Base-by-base conservation (phyloP, 2,888 invertebrate genomes). In the Melikaiella ostensackeni region DNA sequence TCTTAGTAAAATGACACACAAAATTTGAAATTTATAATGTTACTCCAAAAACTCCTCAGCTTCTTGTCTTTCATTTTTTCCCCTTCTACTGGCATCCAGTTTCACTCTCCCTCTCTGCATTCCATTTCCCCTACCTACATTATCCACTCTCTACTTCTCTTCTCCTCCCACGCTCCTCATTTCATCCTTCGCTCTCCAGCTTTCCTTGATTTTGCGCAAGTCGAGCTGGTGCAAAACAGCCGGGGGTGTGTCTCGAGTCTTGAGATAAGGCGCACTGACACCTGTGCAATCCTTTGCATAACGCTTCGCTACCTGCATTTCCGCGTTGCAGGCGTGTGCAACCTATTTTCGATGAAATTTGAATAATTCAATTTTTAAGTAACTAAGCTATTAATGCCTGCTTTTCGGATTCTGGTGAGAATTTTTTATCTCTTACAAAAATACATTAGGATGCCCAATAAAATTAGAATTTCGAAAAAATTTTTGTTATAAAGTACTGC, bases 61-160 rank as follows among this genome's bases (percentile, higher is more conserved):
- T 77, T 42, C 75, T 61, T 75, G 75, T 76, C 70, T 70, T 57
- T 46, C 38, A 55, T 70, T 55, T 74, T 76, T 78, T 77, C 76
- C 55, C 59, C 55, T 63, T 74, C 66, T 75, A 19, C n/a, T 21
- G n/a, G 19, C 21, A n/a, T 33, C 61, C 21, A 9, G 16, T 79
- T 75, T 74, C 79, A 30, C 75, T 63, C 74, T 62, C 73, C 75
- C 57, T 38, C 76, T 75, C 78, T 66, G 30, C 42, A 50, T 16
- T 57, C 38, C 30, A 64, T 42, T 55, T 74, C 62, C 64, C 70
- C 76, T 46, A 13, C 13, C 57, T 50, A 19, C 35, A 13, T 27
- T 75, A 46, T 42, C 61, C 42, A 74, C 70, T 62, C 46, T 59
- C 74, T 42, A 11, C 74, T 42, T 74, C 35, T 75, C 66, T 55